Conservation (phyloP, 2,888 invertebrate species). For the Oscheius sp. region DNA sequence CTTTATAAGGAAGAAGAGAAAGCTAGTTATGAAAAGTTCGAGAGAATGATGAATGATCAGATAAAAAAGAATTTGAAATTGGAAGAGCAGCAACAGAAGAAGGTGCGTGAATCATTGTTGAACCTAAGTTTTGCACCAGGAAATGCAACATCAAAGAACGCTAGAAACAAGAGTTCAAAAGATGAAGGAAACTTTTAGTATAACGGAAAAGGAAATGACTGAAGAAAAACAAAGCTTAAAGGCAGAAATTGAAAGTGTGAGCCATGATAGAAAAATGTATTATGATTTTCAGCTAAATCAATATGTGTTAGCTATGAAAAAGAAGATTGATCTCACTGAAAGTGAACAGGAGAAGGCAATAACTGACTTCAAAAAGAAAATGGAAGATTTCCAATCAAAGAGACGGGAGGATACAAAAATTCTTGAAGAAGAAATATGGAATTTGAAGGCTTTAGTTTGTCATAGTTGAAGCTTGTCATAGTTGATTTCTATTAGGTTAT, state of each 20-base stretch:
- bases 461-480: not conserved
- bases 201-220: not conserved
- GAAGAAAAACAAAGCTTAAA: not conserved
- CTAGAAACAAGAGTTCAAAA: not conserved
- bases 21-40: conserved; percentile 38
- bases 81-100: conserved; percentile 37
- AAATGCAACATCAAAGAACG: not conserved
- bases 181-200: not conserved
- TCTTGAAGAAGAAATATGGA: conserved; percentile 49
- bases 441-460: conserved; percentile 46
- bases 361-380: conserved; percentile 16
- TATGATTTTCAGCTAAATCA: not conserved
- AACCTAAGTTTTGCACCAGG: not conserved
- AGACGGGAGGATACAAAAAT: conserved; percentile 35
- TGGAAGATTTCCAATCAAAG: conserved; percentile 23
- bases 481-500: conserved; percentile 35
- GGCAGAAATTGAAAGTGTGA: not conserved
- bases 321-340: not conserved
- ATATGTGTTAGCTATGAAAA: not conserved
- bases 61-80: conserved; percentile 40
- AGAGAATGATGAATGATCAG: conserved; percentile 44
- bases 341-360: not conserved
- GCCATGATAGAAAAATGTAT: not conserved
- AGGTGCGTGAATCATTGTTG: conserved; percentile 10
- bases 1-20: conserved; percentile 45